Conservation (phyloP, 2,888 invertebrate genomes). For the Erebia epiphron region DNA sequence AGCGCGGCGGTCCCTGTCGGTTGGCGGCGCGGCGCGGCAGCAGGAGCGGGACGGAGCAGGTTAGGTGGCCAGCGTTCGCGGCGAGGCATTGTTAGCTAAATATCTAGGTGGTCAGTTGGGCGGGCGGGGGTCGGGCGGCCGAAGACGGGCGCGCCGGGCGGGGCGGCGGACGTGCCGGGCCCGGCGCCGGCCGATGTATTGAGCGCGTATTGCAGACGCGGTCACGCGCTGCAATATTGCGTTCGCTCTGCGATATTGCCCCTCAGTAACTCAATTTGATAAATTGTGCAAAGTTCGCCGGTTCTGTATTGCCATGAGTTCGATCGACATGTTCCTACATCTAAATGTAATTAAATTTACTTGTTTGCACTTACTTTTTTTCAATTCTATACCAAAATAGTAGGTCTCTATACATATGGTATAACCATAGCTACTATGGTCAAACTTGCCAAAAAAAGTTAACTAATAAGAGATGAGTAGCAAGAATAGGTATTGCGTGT, state of each 20-base stretch:
- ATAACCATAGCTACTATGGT: no score
- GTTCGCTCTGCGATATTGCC: slow-evolving; percentile 81
- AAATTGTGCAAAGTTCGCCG: slow-evolving; percentile 79
- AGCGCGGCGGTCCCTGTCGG: slow-evolving; percentile 65
- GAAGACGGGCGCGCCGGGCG: slow-evolving; percentile 64
- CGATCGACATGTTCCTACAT: slow-evolving; percentile 59
- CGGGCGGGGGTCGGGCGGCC: slow-evolving; percentile 55
- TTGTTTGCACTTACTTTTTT: slow-evolving; percentile 31
- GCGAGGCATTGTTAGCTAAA: slow-evolving; percentile 82
- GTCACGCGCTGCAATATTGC: slow-evolving; percentile 84
- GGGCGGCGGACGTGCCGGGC: slow-evolving; percentile 76
- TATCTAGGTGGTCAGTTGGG: slow-evolving; percentile 81
- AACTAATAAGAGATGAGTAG: background rate
- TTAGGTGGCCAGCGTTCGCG: slow-evolving; percentile 61
- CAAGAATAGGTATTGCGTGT: background rate
- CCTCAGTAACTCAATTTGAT: slow-evolving; percentile 82
- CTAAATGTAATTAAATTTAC: slow-evolving; percentile 46
- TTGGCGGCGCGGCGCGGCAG: slow-evolving; percentile 51
- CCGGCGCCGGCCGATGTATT: slow-evolving; percentile 81
- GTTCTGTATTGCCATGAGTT: slow-evolving; percentile 65
- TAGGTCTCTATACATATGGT: no score
- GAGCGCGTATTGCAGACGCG: slow-evolving; percentile 83
- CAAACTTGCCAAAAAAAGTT: no score
- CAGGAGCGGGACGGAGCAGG: slow-evolving; percentile 62
- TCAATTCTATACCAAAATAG: background rate